Conservation (phyloP, 2,113 vertebrate species). For the Oplegnathus fasciatus region DNA sequence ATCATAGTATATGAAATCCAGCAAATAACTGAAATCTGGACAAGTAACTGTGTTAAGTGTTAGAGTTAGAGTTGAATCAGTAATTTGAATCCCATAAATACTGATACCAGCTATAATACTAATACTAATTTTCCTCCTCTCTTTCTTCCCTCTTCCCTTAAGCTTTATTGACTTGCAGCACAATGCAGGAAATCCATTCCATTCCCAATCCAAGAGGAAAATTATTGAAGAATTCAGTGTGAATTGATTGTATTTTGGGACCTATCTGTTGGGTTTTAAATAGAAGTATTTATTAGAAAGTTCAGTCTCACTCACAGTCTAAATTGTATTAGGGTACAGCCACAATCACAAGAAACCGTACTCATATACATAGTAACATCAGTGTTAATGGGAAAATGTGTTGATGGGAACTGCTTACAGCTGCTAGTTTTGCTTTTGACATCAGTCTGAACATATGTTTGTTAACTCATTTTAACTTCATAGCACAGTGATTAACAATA, state of each 20-base stretch:
- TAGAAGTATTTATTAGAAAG: conserved; percentile 6
- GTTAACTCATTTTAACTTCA: neutral
- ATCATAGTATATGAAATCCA: neutral
- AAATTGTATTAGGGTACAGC: neutral
- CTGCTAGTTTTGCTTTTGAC: neutral
- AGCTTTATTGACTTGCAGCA: conserved; percentile 35
- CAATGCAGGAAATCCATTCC: conserved; percentile 28
- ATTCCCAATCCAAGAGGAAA: conserved; percentile 22
- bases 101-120: neutral
- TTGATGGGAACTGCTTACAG: neutral
- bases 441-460: neutral
- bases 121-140: conserved; percentile 2
- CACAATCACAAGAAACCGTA: neutral
- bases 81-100: conserved; percentile 20
- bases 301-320: neutral
- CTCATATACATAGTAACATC: neutral
- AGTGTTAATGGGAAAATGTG: neutral
- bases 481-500: neutral
- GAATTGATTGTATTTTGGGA: conserved; percentile 35
- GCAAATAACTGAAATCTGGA: neutral
- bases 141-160: neutral
- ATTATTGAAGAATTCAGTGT: conserved; percentile 13
- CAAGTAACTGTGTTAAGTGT: neutral
- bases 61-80: conserved; percentile 1
- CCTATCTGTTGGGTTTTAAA: conserved; percentile 23